phyloP scores from a whole-genome alignment of 2,797 vertebrate species.

The Basileuterus tristriatus region DNA sequence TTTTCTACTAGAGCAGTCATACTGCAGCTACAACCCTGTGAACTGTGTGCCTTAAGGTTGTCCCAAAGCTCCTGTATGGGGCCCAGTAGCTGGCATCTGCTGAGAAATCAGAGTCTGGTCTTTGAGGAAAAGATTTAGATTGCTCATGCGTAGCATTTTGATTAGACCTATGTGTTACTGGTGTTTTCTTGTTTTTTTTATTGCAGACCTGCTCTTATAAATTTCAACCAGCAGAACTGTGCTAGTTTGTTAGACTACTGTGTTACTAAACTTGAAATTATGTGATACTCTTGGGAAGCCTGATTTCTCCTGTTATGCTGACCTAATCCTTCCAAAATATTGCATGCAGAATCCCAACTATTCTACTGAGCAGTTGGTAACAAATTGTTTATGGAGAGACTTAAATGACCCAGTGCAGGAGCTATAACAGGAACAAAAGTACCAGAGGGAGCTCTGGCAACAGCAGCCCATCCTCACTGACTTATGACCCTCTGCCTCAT shows the following conservation, averaged over 20 bases:
- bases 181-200: background rate
- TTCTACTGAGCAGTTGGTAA: background rate
- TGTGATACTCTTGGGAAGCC: background rate
- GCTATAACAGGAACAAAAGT: background rate
- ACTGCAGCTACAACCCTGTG: background rate
- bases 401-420: background rate
- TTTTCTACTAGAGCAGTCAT: background rate
- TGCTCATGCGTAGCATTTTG: background rate
- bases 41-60: background rate
- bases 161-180: background rate
- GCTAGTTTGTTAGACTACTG: background rate
- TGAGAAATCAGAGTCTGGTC: background rate
- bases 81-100: background rate
- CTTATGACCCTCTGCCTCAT: background rate
- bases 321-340: constrained; percentile 3
- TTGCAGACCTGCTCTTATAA: background rate
- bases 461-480: background rate
- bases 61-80: background rate
- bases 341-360: background rate
- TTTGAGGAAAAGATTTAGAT: background rate
- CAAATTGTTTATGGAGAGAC: background rate
- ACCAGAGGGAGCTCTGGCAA: background rate
- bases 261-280: constrained; percentile 7
- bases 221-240: background rate
- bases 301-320: constrained; percentile 14